Evolutionary conservation across 2,797 vertebrate species (phyloP), one percentile per base, ranked within the genome.

Genomic region (Lutjanus argentimaculatus): DNA sequence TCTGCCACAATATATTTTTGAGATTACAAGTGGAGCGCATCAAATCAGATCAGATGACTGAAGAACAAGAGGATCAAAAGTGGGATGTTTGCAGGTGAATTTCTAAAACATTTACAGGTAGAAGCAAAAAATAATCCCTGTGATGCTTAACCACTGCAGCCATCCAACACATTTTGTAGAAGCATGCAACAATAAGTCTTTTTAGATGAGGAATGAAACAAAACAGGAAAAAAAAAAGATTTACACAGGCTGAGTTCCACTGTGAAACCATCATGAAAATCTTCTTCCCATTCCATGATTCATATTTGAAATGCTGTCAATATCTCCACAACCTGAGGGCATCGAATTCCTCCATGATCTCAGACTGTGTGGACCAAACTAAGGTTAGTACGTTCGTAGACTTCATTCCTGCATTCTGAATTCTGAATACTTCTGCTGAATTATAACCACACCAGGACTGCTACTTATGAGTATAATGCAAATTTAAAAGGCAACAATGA

Each of bases 221-320:
- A 36, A 72, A 49, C 10, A 9, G 40, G 6, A 6, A 36, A 36
- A 6, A 36, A 67, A 46, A 42, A n/a, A 9, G n/a, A 13, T 30
- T 30, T 40, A 9, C 17, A 22, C 13, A n/a, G 15, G 9, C 21
- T 36, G 11, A 56, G 13, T 30, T 42, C 14, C 15, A n/a, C 9
- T 19, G 4, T 52, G 15, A 56, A 36, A 56, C 16, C 11, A 57
- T 21, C 7, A 56, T 43, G 7, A 30, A 61, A 67, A 42, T 57
- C 48, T 48, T 56, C 42, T 40, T 42, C 13, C 4, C 12, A 14
- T 46, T 68, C 14, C 42, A 71, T 42, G 10, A 76, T 65, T 68
- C 1, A 58, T 72, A 48, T 67, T 57, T 66, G 58, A 72, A 65
- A 75, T 51, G 14, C 53, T 75, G 21, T 56, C 56, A 19, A 51